A percentile compares a stretch with the other conserved stretches of the same genome.
These are phyloP conservation scores for Arenicola marina DNA, from an alignment of 2,888 invertebrate genomes.

Conservation along the genomic window DNA sequence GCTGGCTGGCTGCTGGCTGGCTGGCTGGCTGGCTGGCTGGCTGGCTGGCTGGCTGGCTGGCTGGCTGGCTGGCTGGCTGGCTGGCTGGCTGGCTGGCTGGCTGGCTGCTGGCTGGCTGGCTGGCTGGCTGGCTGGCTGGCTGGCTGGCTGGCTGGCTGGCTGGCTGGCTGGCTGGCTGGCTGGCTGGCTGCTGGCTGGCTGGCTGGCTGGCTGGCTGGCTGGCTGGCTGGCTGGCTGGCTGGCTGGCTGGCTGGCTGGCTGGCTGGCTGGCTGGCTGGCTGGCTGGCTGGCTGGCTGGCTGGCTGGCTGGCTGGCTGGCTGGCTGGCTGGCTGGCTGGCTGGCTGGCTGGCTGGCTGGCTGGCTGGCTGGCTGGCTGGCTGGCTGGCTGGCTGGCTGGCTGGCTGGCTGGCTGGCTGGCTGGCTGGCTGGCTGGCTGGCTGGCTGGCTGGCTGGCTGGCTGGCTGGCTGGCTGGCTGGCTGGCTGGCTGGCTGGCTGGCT, in stretches of 20 bases:
- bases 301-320: constrained; percentile 1
- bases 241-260: constrained; percentile 1
- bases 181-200: too few relatives aligned
- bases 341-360: constrained; percentile 1
- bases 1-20: constrained; percentile 1
- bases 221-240: background rate
- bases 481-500: constrained; percentile 1
- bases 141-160: constrained; percentile 1
- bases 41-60: constrained; percentile 1
- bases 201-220: constrained; percentile 1
- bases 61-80: constrained; percentile 1
- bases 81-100: constrained; percentile 1
- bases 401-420: constrained; percentile 1
- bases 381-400: constrained; percentile 1
- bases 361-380: constrained; percentile 1
- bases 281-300: constrained; percentile 1
- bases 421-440: constrained; percentile 1
- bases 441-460: constrained; percentile 1
- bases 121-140: constrained; percentile 1
- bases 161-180: constrained; percentile 1
- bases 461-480: constrained; percentile 1
- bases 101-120: too few relatives aligned
- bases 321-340: constrained; percentile 1
- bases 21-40: constrained; percentile 1
- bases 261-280: constrained; percentile 1